Conservation (phyloP, 2,113 vertebrate genomes). For the Mustelus asterias region DNA sequence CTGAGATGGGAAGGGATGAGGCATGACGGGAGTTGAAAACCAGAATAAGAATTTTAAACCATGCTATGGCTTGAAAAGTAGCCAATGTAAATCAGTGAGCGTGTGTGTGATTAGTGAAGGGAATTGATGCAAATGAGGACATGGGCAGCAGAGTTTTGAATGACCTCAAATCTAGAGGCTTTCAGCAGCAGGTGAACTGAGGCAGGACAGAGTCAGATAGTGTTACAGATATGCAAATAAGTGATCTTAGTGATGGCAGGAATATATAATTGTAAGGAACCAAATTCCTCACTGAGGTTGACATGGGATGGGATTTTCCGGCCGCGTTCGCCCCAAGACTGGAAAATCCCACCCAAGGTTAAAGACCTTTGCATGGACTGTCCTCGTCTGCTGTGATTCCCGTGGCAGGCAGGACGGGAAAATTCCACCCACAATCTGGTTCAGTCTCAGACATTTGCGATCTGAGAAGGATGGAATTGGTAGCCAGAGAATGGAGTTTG, state of each 20-base stretch:
- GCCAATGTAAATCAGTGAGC: background rate
- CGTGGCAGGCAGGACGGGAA: too few species aligned
- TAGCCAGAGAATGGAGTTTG: background rate
- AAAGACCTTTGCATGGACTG: too few species aligned
- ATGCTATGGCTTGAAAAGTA: background rate
- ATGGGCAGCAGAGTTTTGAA: background rate
- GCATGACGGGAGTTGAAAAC: background rate
- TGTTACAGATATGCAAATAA: background rate
- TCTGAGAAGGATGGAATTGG: background rate
- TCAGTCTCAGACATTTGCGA: background rate
- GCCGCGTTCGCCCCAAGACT: too few species aligned
- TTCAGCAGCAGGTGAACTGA: background rate
- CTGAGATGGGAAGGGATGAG: background rate
- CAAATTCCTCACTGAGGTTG: too few species aligned
- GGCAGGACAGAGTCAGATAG: background rate
- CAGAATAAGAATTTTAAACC: background rate
- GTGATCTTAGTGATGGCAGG: too few species aligned
- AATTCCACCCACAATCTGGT: background rate
- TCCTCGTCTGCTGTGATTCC: too few species aligned
- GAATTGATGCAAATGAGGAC: background rate
- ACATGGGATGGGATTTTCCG: too few species aligned
- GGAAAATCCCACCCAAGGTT: too few species aligned
- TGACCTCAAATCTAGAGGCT: background rate
- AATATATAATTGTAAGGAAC: too few species aligned
- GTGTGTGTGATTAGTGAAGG: background rate